Evolutionary conservation across 2,797 vertebrate species (phyloP).

Genomic region (Epinephelus coioides): DNA sequence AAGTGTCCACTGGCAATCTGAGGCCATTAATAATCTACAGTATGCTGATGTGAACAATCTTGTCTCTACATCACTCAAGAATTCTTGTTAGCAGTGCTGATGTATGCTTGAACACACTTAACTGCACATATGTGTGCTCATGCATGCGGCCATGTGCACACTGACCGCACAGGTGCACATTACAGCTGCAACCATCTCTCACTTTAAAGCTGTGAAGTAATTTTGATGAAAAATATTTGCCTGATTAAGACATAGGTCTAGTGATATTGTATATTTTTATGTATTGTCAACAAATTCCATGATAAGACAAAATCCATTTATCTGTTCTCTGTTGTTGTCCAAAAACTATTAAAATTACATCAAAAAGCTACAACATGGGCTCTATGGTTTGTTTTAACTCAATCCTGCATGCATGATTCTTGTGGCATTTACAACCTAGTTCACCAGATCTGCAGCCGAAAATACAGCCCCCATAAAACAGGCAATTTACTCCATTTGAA

Average conservation of each 20-base stretch:
- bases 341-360: no score
- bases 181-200: conserved; percentile 40
- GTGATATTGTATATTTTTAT: neutral
- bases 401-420: no score
- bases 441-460: no score
- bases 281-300: no score
- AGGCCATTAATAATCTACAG: conserved; percentile 77
- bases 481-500: no score
- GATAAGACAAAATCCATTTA: no score
- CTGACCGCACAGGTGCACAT: conserved; percentile 39
- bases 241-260: neutral
- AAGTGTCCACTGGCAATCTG: conserved; percentile 49
- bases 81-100: conserved; percentile 64
- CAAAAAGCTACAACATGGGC: no score
- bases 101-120: conserved; percentile 57
- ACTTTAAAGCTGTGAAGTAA: neutral
- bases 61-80: conserved; percentile 58
- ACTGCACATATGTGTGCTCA: conserved; percentile 39
- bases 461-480: no score
- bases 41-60: conserved; percentile 71
- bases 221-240: neutral
- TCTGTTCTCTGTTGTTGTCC: no score
- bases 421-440: no score
- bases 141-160: conserved; percentile 38
- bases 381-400: no score